phyloP scores from a whole-genome alignment of 1,140 invertebrate genomes.

The Neodiprion fabricii region DNA sequence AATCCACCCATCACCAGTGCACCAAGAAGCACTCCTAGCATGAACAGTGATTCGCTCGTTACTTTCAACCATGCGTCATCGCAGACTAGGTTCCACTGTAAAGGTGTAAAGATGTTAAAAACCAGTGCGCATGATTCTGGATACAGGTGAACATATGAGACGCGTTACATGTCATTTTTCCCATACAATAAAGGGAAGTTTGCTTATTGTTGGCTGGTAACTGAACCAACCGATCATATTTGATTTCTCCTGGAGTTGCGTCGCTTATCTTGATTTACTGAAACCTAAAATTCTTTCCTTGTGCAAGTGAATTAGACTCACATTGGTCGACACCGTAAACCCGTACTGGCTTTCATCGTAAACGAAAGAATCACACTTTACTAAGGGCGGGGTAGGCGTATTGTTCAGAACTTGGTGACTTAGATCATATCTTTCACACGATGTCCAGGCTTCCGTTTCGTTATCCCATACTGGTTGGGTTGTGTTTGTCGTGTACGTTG shows the following conservation, averaged over 20 bases:
- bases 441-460: slow-evolving; percentile 55
- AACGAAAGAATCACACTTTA: slow-evolving; percentile 64
- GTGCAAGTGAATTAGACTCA: slow-evolving; percentile 39
- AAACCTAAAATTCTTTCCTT: neutral
- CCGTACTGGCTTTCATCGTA: slow-evolving; percentile 67
- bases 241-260: neutral
- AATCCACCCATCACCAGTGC: slow-evolving; percentile 80
- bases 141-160: neutral
- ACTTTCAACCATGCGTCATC: slow-evolving; percentile 70
- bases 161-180: too few species aligned
- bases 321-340: slow-evolving; percentile 71
- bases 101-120: neutral
- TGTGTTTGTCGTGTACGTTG: slow-evolving; percentile 57
- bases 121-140: neutral
- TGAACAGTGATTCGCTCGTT: slow-evolving; percentile 78
- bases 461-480: slow-evolving; percentile 63
- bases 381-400: slow-evolving; percentile 34
- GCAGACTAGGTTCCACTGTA: slow-evolving; percentile 82
- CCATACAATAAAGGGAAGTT: too few species aligned
- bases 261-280: neutral
- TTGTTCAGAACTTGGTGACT: slow-evolving; percentile 48
- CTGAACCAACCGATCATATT: too few species aligned
- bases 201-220: too few species aligned
- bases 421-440: slow-evolving; percentile 57
- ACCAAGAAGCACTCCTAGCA: slow-evolving; percentile 82